Evolutionary conservation across 2,797 vertebrate genomes (phyloP), one percentile per base, ranked within the genome.

Genomic region (Apodemus agrarius): DNA sequence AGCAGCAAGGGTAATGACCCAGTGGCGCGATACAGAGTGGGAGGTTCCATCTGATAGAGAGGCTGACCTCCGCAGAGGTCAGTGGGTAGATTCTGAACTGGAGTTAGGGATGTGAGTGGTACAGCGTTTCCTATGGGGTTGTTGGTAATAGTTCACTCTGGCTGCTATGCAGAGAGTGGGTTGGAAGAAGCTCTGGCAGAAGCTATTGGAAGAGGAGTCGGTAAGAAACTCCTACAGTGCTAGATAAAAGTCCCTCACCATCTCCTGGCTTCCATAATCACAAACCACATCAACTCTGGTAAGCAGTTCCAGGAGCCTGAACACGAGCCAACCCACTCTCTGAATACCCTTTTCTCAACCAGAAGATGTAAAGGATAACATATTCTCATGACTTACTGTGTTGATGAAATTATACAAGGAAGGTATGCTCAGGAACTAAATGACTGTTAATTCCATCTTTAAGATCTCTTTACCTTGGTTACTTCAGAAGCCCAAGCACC

Each of bases 361-460:
- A 54, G 76, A 94, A 96, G 88, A 72, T 90, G 34, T n/a, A 78
- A 96, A 34, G 52, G 43, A 24, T 54, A 54, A 40, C 34, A 49
- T 34, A 24, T 61, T 79, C 81, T 92, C 31, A n/a, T 61, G 43
- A 82, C 65, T 75, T 49, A 85, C 10, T 80, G 24, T 84, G 79
- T 78, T 46, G 43, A 29, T 49, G 34, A 92, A 96, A 34, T 67
- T 61, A 93, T 17, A 69, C 7, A 16, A 75, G 6, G 16, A 90
- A 67, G 31, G 16, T 26, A 13, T n/a, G 74, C 6, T 21, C 61
- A 88, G 85, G 46, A 21, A n/a, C 75, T 78, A 86, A 89, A 86
- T 49, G 43, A 52, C 29, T 12, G 1, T 40, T 74, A 24, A 86
- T n/a, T 88, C 24, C 29, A 61, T 78, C 34, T 49, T 86, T 19